Evolutionary conservation across 2,797 vertebrate genomes (phyloP), one percentile per base, ranked within the genome.

Genomic region (Neosalanx taihuensis): DNA sequence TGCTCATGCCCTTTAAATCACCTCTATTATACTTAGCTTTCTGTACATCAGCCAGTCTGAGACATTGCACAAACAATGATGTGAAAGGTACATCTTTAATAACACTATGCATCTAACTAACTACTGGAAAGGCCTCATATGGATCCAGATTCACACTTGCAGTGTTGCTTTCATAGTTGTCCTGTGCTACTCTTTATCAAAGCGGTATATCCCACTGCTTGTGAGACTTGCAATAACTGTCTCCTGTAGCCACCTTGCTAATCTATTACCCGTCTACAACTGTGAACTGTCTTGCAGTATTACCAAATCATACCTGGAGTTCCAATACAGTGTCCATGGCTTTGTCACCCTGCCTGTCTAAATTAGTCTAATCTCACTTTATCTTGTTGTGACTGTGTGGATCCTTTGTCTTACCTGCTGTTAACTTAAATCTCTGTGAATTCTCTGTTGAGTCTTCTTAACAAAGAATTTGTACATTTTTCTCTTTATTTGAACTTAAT

Each of bases 211-310:
- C 18, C 1, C 72, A 83, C 82, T 83, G 84, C 84, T 85, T 73
- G 81, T 79, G 74, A 85, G 76, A 85, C 84, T 87, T 82, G 89
- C 89, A 90, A 91, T 90, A 91, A 91, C 80, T 83, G 72, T 65
- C 51, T 70, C 53, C 71, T 62, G 59, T 67, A 60, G 46, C 57
- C 37, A 46, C 66, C 64, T 67, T 23, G 46, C 35, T 72, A 76
- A 85, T 41, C 71, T 81, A 77, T 72, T 77, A 81, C 77, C 72
- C 85, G 77, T 86, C 78, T 77, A 84, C 77, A 86, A 90, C 87
- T 90, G 89, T 90, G 86, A 89, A 84, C 79, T 81, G 49, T 85
- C 79, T 71, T 84, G 78, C 69, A 75, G 60, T 72, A 58, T 80
- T 82, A 86, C 82, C 81, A 85, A 86, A 87, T 82, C 76, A 60